A percentile compares a stretch with the other conserved stretches of the same genome.
Evolutionary conservation across 2,797 vertebrate species (phyloP).

Genomic region (Nothura maculosa): DNA sequence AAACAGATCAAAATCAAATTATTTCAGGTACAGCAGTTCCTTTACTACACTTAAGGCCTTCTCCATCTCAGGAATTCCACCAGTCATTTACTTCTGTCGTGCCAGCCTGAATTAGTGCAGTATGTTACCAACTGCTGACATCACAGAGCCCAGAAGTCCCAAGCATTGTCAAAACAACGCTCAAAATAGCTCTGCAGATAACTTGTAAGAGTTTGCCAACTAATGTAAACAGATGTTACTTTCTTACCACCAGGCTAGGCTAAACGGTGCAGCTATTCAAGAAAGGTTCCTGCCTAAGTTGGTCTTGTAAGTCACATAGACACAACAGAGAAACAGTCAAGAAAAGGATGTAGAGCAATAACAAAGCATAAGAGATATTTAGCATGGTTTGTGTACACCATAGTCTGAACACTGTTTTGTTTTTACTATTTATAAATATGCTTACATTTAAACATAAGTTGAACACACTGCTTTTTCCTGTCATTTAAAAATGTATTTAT

Average conservation of each 20-base stretch:
- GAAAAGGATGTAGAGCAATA: slow-evolving; percentile 40
- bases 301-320: slow-evolving; percentile 10
- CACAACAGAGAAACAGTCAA: slow-evolving; percentile 17
- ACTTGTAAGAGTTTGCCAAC: not conserved
- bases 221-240: slow-evolving; percentile 14
- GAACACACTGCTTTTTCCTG: slow-evolving; percentile 59
- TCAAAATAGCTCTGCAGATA: slow-evolving; percentile 5
- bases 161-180: slow-evolving; percentile 37
- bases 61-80: not conserved
- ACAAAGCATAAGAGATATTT: not conserved
- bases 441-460: slow-evolving; percentile 40
- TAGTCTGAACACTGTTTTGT: slow-evolving; percentile 1
- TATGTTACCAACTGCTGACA: not conserved
- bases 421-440: slow-evolving; percentile 70
- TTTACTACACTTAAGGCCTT: not conserved
- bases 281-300: not conserved
- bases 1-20: not conserved
- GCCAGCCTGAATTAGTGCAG: not conserved
- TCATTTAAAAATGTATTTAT: slow-evolving; percentile 54
- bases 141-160: not conserved
- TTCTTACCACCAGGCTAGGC: not conserved
- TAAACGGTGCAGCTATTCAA: not conserved
- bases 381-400: not conserved
- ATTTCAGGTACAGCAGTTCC: not conserved
- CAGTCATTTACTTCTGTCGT: not conserved